These are phyloP conservation scores for Oscheius onirici DNA, from an alignment of 2,888 invertebrate genomes.

Conservation along the genomic window DNA sequence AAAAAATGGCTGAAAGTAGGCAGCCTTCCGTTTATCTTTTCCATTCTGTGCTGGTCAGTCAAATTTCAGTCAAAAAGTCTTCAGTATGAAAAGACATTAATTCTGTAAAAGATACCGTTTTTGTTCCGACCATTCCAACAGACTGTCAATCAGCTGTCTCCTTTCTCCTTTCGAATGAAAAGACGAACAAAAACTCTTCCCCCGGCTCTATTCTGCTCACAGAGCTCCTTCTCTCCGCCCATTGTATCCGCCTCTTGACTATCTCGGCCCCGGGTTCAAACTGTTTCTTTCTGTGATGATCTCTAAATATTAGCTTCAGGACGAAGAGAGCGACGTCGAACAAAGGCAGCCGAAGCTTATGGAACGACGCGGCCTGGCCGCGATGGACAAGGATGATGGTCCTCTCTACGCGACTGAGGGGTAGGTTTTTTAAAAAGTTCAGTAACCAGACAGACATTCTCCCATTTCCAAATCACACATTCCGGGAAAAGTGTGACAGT, in stretches of 20 bases:
- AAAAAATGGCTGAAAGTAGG: too few species aligned
- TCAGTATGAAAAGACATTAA: too few species aligned
- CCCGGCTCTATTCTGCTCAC: neutral
- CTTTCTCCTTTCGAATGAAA: neutral
- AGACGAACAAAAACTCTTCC: neutral
- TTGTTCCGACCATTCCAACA: too few species aligned
- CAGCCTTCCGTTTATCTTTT: too few species aligned
- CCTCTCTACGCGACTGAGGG: conserved; percentile 23
- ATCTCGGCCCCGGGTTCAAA: conserved; percentile 2
- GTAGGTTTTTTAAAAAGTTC: neutral
- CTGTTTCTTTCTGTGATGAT: neutral
- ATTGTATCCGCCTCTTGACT: conserved; percentile 22
- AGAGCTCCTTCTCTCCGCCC: neutral
- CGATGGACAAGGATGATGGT: conserved; percentile 19
- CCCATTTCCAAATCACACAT: neutral
- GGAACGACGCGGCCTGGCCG: conserved; percentile 23
- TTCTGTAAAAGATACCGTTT: too few species aligned
- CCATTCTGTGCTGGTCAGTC: too few species aligned
- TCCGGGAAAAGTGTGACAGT: neutral
- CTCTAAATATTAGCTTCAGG: neutral
- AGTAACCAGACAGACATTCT: too few species aligned
- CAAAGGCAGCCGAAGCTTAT: conserved; percentile 2
- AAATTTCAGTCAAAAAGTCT: too few species aligned
- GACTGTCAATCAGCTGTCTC: neutral
- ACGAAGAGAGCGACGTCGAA: neutral